These are phyloP conservation scores for Mionectes macconnelli DNA, from an alignment of 2,113 vertebrate genomes.

Conservation along the genomic window DNA sequence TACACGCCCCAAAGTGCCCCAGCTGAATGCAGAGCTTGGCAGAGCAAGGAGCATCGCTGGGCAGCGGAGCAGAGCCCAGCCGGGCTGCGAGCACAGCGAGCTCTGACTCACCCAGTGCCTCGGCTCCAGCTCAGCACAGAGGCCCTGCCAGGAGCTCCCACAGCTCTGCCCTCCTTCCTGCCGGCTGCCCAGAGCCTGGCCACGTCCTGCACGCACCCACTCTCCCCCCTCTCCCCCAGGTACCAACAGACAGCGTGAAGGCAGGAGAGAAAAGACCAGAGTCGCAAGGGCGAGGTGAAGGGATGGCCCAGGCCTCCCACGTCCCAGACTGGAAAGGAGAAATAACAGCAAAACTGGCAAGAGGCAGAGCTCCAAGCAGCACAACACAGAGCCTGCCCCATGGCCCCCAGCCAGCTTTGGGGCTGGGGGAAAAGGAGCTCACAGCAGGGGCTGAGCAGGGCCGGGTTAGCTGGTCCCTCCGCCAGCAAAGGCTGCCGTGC, in stretches of 20 bases:
- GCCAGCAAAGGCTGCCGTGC: conserved; percentile 24
- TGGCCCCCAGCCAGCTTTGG: background rate
- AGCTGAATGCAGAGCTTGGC: background rate
- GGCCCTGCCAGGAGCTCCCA: background rate
- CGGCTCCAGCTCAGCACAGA: background rate
- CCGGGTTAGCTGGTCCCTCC: background rate
- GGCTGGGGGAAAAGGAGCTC: background rate
- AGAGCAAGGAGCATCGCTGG: background rate
- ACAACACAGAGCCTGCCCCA: background rate
- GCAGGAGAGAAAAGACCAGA: background rate
- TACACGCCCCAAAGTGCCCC: background rate
- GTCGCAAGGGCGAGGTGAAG: background rate
- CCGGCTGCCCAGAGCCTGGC: background rate
- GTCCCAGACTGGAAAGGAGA: background rate
- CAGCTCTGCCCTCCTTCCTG: background rate
- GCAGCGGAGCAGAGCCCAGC: background rate
- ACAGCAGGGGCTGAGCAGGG: background rate
- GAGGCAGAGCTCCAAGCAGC: background rate
- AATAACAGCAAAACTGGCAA: background rate
- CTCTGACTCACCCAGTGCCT: background rate
- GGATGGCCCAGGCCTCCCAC: background rate
- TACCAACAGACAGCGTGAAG: fast-evolving
- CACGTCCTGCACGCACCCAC: background rate
- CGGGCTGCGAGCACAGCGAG: background rate
- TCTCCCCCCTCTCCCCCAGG: background rate